Evolutionary conservation across 1,140 invertebrate genomes (phyloP), one percentile per base, ranked within the genome.

Genomic region (Diorhabda sublineata): DNA sequence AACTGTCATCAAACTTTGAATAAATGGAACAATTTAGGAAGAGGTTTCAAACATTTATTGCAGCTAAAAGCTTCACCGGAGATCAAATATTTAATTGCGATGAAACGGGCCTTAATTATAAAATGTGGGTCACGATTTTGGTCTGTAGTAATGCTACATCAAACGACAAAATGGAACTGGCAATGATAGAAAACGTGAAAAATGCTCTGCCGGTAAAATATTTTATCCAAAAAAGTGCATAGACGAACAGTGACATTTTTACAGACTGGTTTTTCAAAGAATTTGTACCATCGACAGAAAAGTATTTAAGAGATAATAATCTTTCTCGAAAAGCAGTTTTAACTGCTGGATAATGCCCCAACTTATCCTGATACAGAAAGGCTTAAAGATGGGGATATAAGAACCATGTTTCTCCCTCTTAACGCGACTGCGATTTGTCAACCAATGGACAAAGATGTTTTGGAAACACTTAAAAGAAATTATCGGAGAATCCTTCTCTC

Each of bases 271-370:
- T 81, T 75, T 63, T 77, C 71, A 69, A 78, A 74, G 9, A 62
- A 66, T 81, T 79, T 70, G 76, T 79, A 68, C 74, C 75, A 61
- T 71, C 76, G 74, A 76, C 80, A 68, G 77, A 73, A 73, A 74
- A 76, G 73, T 74, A 64, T 57, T 73, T 80, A 52, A 76, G 76
- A 78, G 71, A 76, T 70, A 64, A 77, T 74, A 80, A 80, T 77
- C 73, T 81, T 68, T 72, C 77, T 68, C 73, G 76, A 76, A 81
- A 81, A 76, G 80, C 77, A 56, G 73, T 82, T 42, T 75, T 82
- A 11, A 60, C 45, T 82, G 71, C 65, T 82, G 64, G 80, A 81
- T 75, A 82, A 82, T 72, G 73, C 71, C 47, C 61, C 73, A 4
- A 62, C 61, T 65, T 69, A 74, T 64, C 43, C 44, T 7, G 11